Evolutionary conservation across 2,888 invertebrate genomes (phyloP).

Genomic region (Mimas tiliae): DNA sequence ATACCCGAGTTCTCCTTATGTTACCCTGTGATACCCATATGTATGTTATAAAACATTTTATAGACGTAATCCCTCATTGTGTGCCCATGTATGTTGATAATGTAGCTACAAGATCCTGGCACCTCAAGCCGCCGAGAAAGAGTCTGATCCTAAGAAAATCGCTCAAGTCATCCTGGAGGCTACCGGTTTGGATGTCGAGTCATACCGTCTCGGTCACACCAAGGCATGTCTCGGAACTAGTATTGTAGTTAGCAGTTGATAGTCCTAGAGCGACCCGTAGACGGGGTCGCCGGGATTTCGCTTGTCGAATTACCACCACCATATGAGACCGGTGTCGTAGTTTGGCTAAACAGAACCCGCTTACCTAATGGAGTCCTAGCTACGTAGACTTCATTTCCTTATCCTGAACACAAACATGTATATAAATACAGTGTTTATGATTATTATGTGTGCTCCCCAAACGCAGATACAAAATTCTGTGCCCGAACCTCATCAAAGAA

Average conservation of each 20-base stretch:
- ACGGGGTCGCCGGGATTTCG: conserved; percentile 61
- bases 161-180: conserved; percentile 92
- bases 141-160: conserved; percentile 91
- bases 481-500: conserved; percentile 93
- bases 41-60: conserved; percentile 9
- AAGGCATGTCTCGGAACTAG: conserved; percentile 91
- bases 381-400: conserved; percentile 67
- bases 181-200: conserved; percentile 94
- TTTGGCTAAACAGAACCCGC: conserved; percentile 56
- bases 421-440: conserved; percentile 62
- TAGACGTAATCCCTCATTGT: conserved; percentile 64
- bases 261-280: conserved; percentile 51
- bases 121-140: conserved; percentile 92
- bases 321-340: conserved; percentile 66
- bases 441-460: conserved; percentile 69
- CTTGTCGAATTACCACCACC: conserved; percentile 65
- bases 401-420: conserved; percentile 41
- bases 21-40: conserved; percentile 10
- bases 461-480: conserved; percentile 99
- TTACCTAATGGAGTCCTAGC: conserved; percentile 65
- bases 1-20: conserved; percentile 20
- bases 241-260: conserved; percentile 69
- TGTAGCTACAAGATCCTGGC: conserved; percentile 99
- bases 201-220: conserved; percentile 98
- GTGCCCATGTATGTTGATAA: conserved; percentile 78